Base-by-base conservation (phyloP, 1,140 invertebrate genomes). In the Sycophaga agraensis region DNA sequence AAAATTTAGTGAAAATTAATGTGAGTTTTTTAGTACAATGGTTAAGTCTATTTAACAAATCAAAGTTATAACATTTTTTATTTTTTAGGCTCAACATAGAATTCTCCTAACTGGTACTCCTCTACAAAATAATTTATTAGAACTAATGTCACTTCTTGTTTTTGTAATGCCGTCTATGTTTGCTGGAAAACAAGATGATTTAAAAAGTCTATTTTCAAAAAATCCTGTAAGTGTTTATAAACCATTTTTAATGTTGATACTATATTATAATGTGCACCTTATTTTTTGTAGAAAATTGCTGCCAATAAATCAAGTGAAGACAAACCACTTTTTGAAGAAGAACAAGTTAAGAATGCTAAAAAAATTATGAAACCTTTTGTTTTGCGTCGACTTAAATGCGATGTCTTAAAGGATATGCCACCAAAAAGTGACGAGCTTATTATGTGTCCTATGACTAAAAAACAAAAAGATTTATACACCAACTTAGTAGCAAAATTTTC, bases 131-230 rank as follows among this genome's bases (percentile, higher is more conserved):
- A 98, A 97, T 82, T 82, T 99, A 46, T 74, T 98, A 31, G 96
- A 98, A 82, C 80, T 98, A 39, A 97, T 98, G 89, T 98, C 95
- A 0, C 81, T 98, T 7, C 81, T 98, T 7, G 91, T 93, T 68
- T 98, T 98, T 80, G 92, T 96, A 7, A 97, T 98, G 94, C 95
- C 96, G 1, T 87, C 94, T 60, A 89, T 98, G 73, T 98, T 98
- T 82, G 87, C 88, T 39, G 88, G 89, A 5, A 96, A 94, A 77
- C 91, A 91, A 46, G 89, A 92, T 4, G 90, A 95, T 68, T 84
- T 98, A 1, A 94, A 94, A 71, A 89, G 86, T 68, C 84, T 97
- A 53, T 98, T 98, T 79, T 84, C 88, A 46, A 90, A 86, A 65
- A 89, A 84, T 75, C 71, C 83, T 9, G 86, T 87, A 72, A 82